Base-by-base conservation (phyloP, 1,140 invertebrate genomes). In the Solen grandis region DNA sequence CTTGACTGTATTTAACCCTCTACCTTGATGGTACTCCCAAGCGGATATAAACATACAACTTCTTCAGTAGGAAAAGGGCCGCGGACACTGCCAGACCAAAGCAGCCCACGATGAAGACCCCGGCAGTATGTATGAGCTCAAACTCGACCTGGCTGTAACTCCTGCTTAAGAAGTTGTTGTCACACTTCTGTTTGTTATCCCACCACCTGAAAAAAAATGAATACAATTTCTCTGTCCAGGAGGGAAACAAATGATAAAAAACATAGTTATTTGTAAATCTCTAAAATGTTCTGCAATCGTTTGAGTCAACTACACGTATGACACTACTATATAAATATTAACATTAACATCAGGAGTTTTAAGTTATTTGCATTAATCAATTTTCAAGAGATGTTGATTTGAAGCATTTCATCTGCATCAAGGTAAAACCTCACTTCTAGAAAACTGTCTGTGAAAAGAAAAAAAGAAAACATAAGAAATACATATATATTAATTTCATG, bases 31-130 rank as follows among this genome's bases (percentile, higher is more conserved):
- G 35, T 2, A 36, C 33, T 78, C 54, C 73, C 74, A 22, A 22
- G 62, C 38, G 55, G 55, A 60, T 57, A 10, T 85, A 29, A 16
- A 88, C 65, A 79, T 88, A 89, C 62, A 89, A 79, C 57, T 90
- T 90, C 78, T 90, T 90, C 57, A 85, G 85, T 41, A 90, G 76
- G 65, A 90, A 90, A 25, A 90, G 84, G 0, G 83, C 60, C 33
- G 86, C 70, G 1, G 87, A 77, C 66, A 84, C 86, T 5, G 82
- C 84, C 27, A 89, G 81, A 1, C 89, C 89, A 46, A 86, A 85
- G 25, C 80, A 52, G 0, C 83, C 83, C 0, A 90, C 84, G 38
- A 90, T 88, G 70, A 90, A 90, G 8, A 89, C 89, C 1, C 89
- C 89, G 25, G 87, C 86, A 22, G 83, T 89, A 69, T 89, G 87